phyloP scores from a whole-genome alignment of 2,797 vertebrate species.

The Acomys russatus region DNA sequence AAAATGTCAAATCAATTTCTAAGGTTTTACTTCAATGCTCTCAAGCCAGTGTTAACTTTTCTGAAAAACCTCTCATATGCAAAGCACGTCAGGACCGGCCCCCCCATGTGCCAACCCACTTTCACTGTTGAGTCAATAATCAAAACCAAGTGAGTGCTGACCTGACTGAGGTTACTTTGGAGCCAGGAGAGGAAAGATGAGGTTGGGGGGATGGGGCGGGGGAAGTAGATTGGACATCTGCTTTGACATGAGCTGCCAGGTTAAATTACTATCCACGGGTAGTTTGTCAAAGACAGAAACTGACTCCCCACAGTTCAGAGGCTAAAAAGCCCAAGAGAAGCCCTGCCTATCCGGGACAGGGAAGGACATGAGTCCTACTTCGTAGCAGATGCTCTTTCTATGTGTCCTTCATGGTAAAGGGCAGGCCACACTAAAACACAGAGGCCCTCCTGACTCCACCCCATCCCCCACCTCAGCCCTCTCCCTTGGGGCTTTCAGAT shows the following conservation, averaged over 20 bases:
- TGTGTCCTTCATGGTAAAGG: neutral
- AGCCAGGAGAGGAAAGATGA: neutral
- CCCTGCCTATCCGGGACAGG: neutral
- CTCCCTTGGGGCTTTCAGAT: neutral
- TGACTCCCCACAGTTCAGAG: neutral
- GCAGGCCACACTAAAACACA: neutral
- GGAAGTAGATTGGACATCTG: neutral
- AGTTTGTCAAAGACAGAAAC: too few species aligned
- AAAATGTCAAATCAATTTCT: constrained; percentile 25
- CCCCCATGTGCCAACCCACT: neutral
- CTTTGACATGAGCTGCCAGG: neutral
- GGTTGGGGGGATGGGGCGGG: neutral
- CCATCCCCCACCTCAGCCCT: neutral
- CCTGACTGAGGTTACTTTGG: neutral
- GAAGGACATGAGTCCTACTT: neutral
- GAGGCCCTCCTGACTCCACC: neutral
- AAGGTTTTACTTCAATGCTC: constrained; percentile 21
- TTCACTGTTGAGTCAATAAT: neutral
- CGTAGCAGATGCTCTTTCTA: neutral
- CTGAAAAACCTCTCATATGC: too few species aligned
- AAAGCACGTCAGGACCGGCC: neutral
- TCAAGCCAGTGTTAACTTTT: too few species aligned
- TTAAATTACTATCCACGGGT: neutral
- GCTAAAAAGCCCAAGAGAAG: neutral
- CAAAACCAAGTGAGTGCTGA: neutral